Percentiles rank a stretch among this genome's conserved stretches.
Evolutionary conservation across 2,888 invertebrate species (phyloP).

Genomic region (Sesia apiformis): DNA sequence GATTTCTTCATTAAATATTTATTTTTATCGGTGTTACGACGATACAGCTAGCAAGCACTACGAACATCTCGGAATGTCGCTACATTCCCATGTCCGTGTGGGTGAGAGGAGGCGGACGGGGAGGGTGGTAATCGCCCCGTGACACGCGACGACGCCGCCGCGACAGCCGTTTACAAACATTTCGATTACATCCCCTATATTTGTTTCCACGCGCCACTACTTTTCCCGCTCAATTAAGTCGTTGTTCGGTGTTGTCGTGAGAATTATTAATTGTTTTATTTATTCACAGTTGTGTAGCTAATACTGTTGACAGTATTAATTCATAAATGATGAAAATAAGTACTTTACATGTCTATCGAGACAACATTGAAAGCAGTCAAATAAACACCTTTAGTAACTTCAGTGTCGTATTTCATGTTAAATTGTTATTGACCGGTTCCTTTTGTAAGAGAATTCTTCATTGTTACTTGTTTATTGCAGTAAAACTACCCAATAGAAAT

Average conservation of each 20-base stretch:
- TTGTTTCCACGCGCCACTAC: slow-evolving; percentile 50
- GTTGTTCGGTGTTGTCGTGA: slow-evolving; percentile 7
- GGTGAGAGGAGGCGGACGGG: slow-evolving; percentile 10
- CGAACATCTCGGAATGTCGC: slow-evolving; percentile 1
- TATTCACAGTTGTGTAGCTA: neutral
- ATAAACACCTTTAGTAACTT: too few species aligned
- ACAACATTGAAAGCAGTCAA: too few species aligned
- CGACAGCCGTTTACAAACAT: slow-evolving; percentile 64
- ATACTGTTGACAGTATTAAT: neutral
- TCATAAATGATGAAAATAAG: neutral
- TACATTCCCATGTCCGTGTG: neutral
- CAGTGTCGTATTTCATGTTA: too few species aligned
- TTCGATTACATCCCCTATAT: slow-evolving; percentile 62
- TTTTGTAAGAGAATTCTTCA: too few species aligned
- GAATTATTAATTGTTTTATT: neutral
- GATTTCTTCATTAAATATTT: neutral
- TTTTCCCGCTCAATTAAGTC: slow-evolving; percentile 43
- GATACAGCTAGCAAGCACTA: neutral
- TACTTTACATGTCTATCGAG: too few species aligned
- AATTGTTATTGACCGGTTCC: too few species aligned
- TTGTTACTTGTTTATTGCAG: too few species aligned
- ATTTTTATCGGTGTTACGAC: neutral
- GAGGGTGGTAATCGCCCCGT: slow-evolving; percentile 43
- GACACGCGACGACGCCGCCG: slow-evolving; percentile 42
- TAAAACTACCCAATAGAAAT: too few species aligned